Evolutionary conservation across 1,140 invertebrate species (phyloP).

Genomic region (Pissodes strobi): DNA sequence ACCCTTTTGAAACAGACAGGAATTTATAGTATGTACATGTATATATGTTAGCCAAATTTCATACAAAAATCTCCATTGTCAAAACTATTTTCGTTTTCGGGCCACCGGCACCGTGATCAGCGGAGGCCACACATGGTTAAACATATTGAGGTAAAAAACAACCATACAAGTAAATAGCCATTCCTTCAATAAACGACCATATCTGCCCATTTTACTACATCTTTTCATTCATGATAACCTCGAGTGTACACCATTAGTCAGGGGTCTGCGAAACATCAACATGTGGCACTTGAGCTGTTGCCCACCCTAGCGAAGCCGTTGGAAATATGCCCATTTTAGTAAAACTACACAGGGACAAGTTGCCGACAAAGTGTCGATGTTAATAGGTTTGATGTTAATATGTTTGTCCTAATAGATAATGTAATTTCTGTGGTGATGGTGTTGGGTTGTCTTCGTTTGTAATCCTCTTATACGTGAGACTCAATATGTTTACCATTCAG

Average conservation of each 20-base stretch:
- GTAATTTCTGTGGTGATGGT: neutral
- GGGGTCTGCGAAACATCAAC: neutral
- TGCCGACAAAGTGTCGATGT: neutral
- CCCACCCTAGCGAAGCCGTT: neutral
- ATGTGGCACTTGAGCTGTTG: neutral
- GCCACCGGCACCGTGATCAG: too few species aligned
- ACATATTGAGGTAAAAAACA: too few species aligned
- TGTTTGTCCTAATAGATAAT: neutral
- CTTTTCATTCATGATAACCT: slow-evolving; percentile 2
- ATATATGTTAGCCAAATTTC: too few species aligned
- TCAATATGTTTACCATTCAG: too few species aligned
- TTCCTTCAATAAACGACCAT: neutral
- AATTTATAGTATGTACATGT: too few species aligned
- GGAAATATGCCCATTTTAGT: neutral
- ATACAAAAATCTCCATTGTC: too few species aligned
- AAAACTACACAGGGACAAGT: neutral
- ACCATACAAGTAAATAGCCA: neutral
- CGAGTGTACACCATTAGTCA: neutral
- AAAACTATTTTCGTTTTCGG: too few species aligned
- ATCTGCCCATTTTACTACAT: neutral
- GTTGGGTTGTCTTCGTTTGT: neutral
- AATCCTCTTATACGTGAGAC: too few species aligned
- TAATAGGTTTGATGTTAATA: neutral
- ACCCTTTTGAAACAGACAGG: too few species aligned
- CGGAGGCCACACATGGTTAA: too few species aligned